Evolutionary conservation across 2,888 invertebrate species (phyloP), one percentile per base, ranked within the genome.

Genomic region (Orthonychiurus folsomi): DNA sequence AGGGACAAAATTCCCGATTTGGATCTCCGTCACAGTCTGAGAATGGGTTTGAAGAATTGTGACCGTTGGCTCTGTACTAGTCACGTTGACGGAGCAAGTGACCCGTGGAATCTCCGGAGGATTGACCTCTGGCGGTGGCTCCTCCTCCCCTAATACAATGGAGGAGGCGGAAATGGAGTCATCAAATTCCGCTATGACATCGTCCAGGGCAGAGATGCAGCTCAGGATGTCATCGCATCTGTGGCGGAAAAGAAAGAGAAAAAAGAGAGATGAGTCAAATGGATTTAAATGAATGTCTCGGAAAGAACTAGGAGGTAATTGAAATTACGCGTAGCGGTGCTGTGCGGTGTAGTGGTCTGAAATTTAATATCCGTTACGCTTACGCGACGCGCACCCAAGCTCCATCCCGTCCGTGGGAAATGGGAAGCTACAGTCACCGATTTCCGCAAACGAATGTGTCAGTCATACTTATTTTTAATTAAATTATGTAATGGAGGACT

Each of bases 201-300:
- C 71, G 61, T 73, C 73, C 68, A 73, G 61, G 9, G 69, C 71
- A n/a, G 70, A 69, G 54, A 73, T 70, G 52, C 71, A 70, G 57
- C 68, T 73, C 63, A 70, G 65, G 55, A 72, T 71, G 59, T 73
- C 73, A 59, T 73, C 73, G 62, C 69, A 67, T 67, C 73, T 73
- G 69, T n/a, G 68, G 67, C 12, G 52, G 23, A 50, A n/a, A n/a
- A n/a, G 15, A 53, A 54, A 20, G 24, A 20, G 37, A 37, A 37
- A 15, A 37, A 37, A 9, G 37, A 37, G 37, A 37, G 5, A 9
- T 37, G 37, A 37, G 37, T 37, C 37, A n/a, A n/a, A n/a, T n/a
- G n/a, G n/a, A n/a, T n/a, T n/a, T n/a, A n/a, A n/a, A n/a, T n/a
- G n/a, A n/a, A n/a, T n/a, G n/a, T n/a, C n/a, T n/a, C n/a, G n/a